phyloP scores from a whole-genome alignment of 2,113 vertebrate genomes.

The Spilogale gracilis region DNA sequence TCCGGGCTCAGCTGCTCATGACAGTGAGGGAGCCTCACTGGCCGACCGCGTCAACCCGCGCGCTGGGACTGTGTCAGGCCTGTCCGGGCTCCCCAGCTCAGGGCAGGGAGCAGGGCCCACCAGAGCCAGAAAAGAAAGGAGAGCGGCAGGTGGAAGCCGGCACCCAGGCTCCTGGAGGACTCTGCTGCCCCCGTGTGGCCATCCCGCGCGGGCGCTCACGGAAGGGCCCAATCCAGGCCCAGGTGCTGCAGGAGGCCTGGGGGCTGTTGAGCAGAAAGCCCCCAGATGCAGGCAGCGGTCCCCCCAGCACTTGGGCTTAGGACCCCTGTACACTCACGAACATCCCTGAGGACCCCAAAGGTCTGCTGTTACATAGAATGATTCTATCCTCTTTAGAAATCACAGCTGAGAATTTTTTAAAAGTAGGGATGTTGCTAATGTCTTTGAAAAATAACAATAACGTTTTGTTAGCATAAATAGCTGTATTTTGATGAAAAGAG shows the following conservation, averaged over 20 bases:
- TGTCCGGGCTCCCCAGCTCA: background rate
- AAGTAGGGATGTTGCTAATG: background rate
- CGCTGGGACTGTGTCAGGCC: background rate
- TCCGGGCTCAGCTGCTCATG: background rate
- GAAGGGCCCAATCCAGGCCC: too few relatives aligned
- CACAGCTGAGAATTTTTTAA: background rate
- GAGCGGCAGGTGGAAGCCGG: fast-evolving
- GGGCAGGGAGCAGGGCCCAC: too few relatives aligned
- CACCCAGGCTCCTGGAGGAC: background rate
- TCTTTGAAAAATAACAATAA: background rate
- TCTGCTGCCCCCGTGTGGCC: constrained; percentile 72
- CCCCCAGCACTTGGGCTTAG: background rate
- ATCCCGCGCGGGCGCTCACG: background rate
- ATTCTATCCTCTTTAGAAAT: constrained; percentile 12
- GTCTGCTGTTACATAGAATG: background rate
- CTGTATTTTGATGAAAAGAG: background rate
- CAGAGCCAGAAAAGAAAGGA: fast-evolving
- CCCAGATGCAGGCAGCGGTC: too few relatives aligned
- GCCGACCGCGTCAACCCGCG: background rate
- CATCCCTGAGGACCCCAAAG: background rate
- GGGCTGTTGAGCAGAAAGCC: background rate
- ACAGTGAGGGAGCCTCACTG: background rate
- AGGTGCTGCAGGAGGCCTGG: fast-evolving
- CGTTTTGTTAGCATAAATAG: background rate
- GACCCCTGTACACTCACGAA: background rate